Evolutionary conservation across 1,140 invertebrate species (phyloP), one percentile per base, ranked within the genome.

Genomic region (Drosophila ercepeae): DNA sequence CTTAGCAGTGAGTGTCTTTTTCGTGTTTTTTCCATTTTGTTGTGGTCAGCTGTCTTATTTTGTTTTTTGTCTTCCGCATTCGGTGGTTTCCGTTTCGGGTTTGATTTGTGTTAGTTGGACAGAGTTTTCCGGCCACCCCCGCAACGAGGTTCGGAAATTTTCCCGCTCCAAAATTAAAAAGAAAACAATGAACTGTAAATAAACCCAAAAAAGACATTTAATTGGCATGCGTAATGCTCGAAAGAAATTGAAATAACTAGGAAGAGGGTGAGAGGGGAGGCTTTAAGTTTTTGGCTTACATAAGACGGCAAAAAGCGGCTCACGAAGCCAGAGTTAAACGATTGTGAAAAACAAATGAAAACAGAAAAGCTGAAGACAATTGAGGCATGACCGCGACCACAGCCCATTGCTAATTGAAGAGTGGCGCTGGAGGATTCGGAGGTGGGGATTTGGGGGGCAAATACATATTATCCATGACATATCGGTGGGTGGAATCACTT

Each of bases 401-500:
- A 53, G 53, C 75, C 69, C 79, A 69, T 61, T 70, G 79, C 69
- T 83, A 82, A 83, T 70, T 78, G 63, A 48, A 67, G 57, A 50
- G 51, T 45, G 54, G 69, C 41, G n/a, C n/a, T n/a, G n/a, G 50
- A 44, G 71, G n/a, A n/a, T n/a, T n/a, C 7, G 14, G 32, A 48
- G 25, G 32, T 36, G 13, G 39, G 29, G n/a, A n/a, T n/a, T n/a
- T n/a, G 16, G 14, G 36, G 36, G 13, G 36, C 36, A 39, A 2
- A 14, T 41, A 16, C 36, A 41, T 42, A 42, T 39, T 39, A 39
- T 32, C 36, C 36, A 16, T 39, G 16, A 19, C 14, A 41, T 39
- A 39, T 39, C 36, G 36, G 25, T 23, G 9, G 25, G 46, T 3
- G 45, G 5, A 8, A 23, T 39, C n/a, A 8, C 14, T n/a, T 9